phyloP scores from a whole-genome alignment of 1,140 invertebrate species.

The Conus betulinus region DNA sequence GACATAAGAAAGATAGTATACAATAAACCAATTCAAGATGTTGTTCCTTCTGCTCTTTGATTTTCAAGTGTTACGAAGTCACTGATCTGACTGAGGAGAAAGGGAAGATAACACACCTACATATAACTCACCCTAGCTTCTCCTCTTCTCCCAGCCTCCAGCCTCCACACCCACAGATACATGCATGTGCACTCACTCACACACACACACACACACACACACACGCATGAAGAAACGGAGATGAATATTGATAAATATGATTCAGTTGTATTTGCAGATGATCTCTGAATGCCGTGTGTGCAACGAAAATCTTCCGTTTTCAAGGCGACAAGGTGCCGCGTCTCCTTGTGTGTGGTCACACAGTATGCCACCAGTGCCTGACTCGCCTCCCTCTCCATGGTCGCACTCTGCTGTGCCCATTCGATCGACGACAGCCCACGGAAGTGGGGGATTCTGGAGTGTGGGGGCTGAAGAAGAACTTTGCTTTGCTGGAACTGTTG shows the following conservation, averaged over 20 bases:
- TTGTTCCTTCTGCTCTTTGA: no score
- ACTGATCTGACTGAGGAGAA: no score
- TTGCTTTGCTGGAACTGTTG: conserved; percentile 80
- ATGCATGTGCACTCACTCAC: no score
- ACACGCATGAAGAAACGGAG: no score
- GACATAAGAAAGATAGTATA: no score
- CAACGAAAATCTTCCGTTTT: conserved; percentile 81
- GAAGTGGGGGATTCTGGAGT: conserved; percentile 79
- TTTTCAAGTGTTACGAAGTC: no score
- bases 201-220: no score
- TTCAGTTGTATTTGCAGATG: conserved; percentile 52
- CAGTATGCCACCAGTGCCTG: conserved; percentile 81
- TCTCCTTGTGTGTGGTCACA: conserved; percentile 81
- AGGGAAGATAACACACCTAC: no score
- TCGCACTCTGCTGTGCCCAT: conserved; percentile 79
- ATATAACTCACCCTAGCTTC: no score
- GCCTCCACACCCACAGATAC: no score
- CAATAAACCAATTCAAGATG: no score
- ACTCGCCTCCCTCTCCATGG: conserved; percentile 77
- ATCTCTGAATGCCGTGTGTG: conserved; percentile 81
- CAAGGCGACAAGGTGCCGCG: conserved; percentile 81
- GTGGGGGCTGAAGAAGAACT: conserved; percentile 82
- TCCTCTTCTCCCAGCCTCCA: no score
- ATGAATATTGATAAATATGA: background rate
- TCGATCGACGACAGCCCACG: conserved; percentile 80